Percentiles rank a stretch among this genome's conserved stretches.
phyloP scores from a whole-genome alignment of 2,888 invertebrate species.

The Pseudococcus viburni region DNA sequence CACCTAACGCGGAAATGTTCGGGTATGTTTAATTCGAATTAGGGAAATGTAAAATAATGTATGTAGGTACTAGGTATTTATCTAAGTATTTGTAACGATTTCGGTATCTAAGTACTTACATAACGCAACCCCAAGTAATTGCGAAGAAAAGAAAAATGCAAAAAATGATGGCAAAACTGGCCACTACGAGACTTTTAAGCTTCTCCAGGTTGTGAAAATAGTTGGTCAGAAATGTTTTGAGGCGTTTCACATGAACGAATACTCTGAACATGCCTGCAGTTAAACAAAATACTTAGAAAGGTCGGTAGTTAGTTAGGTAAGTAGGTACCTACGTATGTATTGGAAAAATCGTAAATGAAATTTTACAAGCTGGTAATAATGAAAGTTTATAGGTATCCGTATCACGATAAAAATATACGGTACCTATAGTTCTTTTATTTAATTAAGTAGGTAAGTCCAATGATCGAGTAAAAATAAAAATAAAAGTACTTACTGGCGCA shows the following conservation, averaged over 20 bases:
- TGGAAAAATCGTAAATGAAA: no score
- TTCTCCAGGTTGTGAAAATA: conserved; percentile 19
- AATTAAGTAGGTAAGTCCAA: not conserved
- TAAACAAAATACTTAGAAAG: not conserved
- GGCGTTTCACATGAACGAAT: not conserved
- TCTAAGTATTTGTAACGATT: no score
- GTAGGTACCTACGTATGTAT: no score
- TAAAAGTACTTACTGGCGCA: not conserved
- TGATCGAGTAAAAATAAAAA: not conserved
- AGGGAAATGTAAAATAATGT: not conserved
- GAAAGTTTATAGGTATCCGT: no score
- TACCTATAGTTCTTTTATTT: no score
- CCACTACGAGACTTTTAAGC: not conserved
- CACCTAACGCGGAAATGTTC: no score
- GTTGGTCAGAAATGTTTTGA: not conserved
- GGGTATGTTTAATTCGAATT: not conserved
- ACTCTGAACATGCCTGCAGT: conserved; percentile 7
- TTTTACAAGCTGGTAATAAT: no score
- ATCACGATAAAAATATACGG: no score
- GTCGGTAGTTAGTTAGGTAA: no score
- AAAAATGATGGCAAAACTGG: conserved; percentile 16
- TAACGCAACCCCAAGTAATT: not conserved
- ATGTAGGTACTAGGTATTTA: not conserved
- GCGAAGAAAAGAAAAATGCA: not conserved
- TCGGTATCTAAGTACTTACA: no score